Percentiles rank a stretch among this genome's conserved stretches.
Evolutionary conservation across 2,113 vertebrate genomes (phyloP).

Genomic region (Synodontis membranacea): DNA sequence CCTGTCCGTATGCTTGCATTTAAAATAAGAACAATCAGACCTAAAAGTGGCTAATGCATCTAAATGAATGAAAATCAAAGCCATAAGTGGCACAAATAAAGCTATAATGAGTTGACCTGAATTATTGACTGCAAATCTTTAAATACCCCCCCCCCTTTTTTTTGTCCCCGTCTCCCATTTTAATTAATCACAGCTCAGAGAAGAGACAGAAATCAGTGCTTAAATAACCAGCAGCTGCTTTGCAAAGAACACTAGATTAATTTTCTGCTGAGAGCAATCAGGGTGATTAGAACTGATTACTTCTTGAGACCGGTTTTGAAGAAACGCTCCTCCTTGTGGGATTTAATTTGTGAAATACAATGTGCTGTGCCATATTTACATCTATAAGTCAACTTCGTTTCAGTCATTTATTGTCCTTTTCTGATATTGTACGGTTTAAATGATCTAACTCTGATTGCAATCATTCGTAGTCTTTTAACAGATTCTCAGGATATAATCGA

Average conservation of each 20-base stretch:
- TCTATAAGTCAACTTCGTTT: constrained; percentile 51
- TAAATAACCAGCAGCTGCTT: constrained; percentile 74
- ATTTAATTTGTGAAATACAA: constrained; percentile 60
- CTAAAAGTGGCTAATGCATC: not conserved
- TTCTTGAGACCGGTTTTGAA: constrained; percentile 60
- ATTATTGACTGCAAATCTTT: constrained; percentile 71
- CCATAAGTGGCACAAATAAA: constrained; percentile 57
- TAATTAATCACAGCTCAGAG: constrained; percentile 72
- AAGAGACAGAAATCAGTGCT: constrained; percentile 66
- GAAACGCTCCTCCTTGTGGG: constrained; percentile 54
- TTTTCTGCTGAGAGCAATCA: constrained; percentile 74
- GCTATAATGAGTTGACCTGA: constrained; percentile 64
- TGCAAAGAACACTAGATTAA: constrained; percentile 74
- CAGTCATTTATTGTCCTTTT: not conserved
- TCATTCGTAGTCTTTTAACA: not conserved
- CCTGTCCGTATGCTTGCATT: not conserved
- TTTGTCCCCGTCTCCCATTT: constrained; percentile 62
- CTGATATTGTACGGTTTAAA: not conserved
- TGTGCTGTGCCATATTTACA: constrained; percentile 46
- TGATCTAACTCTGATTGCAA: not conserved
- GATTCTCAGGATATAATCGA: not conserved
- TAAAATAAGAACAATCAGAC: not conserved
- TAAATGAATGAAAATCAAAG: constrained; percentile 36
- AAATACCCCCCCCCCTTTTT: constrained; percentile 50
- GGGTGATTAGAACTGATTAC: constrained; percentile 74